These are phyloP conservation scores for Trichopoda pennipes DNA, from an alignment of 2,888 invertebrate species.

Conservation along the genomic window DNA sequence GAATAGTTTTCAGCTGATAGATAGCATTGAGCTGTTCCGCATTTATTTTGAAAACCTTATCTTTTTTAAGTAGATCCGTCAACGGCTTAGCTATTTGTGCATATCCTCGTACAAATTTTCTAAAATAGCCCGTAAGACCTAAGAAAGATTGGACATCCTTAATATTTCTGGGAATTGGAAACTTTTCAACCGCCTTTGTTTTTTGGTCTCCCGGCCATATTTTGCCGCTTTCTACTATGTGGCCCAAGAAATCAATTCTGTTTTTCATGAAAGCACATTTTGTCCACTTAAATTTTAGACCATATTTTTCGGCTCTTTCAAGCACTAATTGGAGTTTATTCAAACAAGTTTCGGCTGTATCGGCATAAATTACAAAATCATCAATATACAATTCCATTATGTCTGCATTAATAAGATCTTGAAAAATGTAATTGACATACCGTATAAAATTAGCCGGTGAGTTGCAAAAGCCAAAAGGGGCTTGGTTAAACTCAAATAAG, in stretches of 20 bases:
- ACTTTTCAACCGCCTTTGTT: background rate
- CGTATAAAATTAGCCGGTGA: slow-evolving; percentile 57
- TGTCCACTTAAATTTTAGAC: slow-evolving; percentile 63
- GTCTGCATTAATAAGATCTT: slow-evolving; percentile 44
- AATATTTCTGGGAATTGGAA: background rate
- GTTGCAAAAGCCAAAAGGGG: slow-evolving; percentile 54
- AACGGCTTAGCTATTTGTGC: slow-evolving; percentile 19
- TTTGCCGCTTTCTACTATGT: slow-evolving; percentile 46
- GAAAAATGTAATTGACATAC: slow-evolving; percentile 57
- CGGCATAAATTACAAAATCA: slow-evolving; percentile 60
- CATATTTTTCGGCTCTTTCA: slow-evolving; percentile 33
- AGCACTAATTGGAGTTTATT: slow-evolving; percentile 47
- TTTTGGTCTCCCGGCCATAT: slow-evolving; percentile 30
- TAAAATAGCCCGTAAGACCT: slow-evolving; percentile 16
- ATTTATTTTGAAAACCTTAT: background rate
- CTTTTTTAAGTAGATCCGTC: slow-evolving; percentile 22
- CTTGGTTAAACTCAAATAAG: slow-evolving; percentile 41
- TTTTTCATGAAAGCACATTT: slow-evolving; percentile 64
- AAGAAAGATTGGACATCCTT: slow-evolving; percentile 20
- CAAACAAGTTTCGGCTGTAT: slow-evolving; percentile 55
- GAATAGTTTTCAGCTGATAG: background rate
- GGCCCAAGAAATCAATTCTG: slow-evolving; percentile 57
- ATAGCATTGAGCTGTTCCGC: background rate
- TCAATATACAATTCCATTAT: slow-evolving; percentile 12
- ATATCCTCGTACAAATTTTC: slow-evolving; percentile 18